Base-by-base conservation (phyloP, 1,140 invertebrate species). In the Arctopsyche grandis region DNA sequence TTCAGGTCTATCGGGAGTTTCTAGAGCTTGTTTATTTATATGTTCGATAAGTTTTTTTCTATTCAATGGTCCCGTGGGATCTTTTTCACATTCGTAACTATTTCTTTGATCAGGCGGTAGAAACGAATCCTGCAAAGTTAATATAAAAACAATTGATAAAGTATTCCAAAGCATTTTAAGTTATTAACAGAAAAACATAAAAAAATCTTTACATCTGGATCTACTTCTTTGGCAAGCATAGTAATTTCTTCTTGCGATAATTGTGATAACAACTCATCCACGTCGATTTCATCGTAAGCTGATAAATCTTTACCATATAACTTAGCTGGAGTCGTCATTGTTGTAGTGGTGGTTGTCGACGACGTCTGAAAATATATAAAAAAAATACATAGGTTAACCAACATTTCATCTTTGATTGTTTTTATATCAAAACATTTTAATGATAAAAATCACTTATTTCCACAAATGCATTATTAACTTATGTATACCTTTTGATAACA, bases 1-100 rank as follows among this genome's bases (percentile, higher is more conserved):
- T 88, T 99, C 97, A 21, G 98, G 98, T 92, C 95, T 93, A 89
- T 99, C 99, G 75, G 98, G 98, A 81, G 99, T 98, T 87, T 98
- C 97, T 83, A 97, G 89, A 4, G 98, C 98, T 87, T 98, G 95
- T 88, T 98, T 98, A 86, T 99, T 98, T 81, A 99, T 95, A 88
- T 98, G 98, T 84, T 98, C 95, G 83, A 99, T 96, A 60, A 99
- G 90, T 86, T 99, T 96, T 89, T 99, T 98, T 29, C 98, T 92
- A 89, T 99, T 95, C 80, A 98, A 90, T 7, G 98, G 97, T 66
- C 98, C 98, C 21, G 98, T 99, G 3, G 98, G 92, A 84, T 92
- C 91, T 89, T 99, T 99, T 83, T 93, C 93, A 85, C 98, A 99
- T 85, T 98, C 96, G 85, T 99, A 97, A 85, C 95, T 96, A 87